These are phyloP conservation scores for Osedax fenrisi DNA, from an alignment of 2,888 invertebrate genomes.

Conservation along the genomic window DNA sequence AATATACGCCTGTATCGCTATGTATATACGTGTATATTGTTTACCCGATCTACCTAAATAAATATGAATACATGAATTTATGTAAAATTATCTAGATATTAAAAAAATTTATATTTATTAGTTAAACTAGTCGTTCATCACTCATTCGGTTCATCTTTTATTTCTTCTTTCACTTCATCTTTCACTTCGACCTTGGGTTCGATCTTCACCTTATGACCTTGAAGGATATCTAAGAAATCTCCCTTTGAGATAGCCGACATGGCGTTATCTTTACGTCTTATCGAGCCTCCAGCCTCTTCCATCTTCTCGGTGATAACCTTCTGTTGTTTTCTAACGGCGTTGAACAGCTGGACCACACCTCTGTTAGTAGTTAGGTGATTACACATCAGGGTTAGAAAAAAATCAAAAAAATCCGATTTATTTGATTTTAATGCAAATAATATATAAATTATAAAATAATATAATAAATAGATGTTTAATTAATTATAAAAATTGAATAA, in stretches of 20 bases:
- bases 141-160: not conserved
- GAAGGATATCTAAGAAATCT: slow-evolving; percentile 17
- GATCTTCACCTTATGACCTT: not conserved
- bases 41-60: too few relatives aligned
- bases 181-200: not conserved
- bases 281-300: slow-evolving; percentile 49
- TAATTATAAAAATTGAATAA: not conserved
- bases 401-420: too few relatives aligned
- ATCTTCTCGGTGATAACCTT: slow-evolving; percentile 63
- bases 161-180: not conserved
- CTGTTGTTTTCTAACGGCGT: slow-evolving; percentile 76
- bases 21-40: too few relatives aligned
- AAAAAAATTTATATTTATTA: too few relatives aligned
- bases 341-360: slow-evolving; percentile 82
- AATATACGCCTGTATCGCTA: too few relatives aligned
- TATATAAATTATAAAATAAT: not conserved
- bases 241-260: slow-evolving; percentile 6
- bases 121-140: too few relatives aligned
- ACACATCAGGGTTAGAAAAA: too few relatives aligned
- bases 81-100: too few relatives aligned
- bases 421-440: not conserved
- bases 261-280: slow-evolving; percentile 11
- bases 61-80: too few relatives aligned
- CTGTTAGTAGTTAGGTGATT: slow-evolving; percentile 49
- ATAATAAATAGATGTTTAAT: not conserved